Percentiles rank a stretch among this genome's conserved stretches.
Evolutionary conservation across 2,797 vertebrate species (phyloP).

Genomic region (Propithecus perrieri): DNA sequence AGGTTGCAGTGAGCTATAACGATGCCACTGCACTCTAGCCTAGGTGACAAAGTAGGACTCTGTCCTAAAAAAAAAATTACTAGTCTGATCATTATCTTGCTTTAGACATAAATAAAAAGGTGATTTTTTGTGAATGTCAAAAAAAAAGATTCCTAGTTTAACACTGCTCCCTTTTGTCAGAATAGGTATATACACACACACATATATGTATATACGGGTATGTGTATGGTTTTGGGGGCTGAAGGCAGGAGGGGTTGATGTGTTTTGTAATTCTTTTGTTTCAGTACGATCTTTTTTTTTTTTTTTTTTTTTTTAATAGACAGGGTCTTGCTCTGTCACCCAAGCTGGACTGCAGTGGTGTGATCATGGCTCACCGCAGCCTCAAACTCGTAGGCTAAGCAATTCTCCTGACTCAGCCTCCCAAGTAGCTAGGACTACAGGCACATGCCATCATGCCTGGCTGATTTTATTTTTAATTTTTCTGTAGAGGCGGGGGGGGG

Average conservation of each 20-base stretch:
- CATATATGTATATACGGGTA: neutral
- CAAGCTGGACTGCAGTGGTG: neutral
- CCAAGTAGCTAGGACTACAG: too few species aligned
- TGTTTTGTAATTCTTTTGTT: neutral
- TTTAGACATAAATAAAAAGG: neutral
- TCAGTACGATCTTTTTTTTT: neutral
- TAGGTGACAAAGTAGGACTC: neutral
- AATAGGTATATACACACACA: neutral
- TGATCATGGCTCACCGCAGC: neutral
- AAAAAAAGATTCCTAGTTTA: constrained; percentile 9
- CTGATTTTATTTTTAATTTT: neutral
- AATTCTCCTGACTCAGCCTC: too few species aligned
- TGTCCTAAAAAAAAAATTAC: neutral
- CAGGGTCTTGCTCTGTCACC: neutral
- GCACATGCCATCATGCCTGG: too few species aligned
- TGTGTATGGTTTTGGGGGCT: neutral
- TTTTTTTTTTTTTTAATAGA: neutral
- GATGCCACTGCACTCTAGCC: neutral
- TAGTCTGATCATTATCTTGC: neutral
- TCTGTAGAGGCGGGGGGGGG: neutral
- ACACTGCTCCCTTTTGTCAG: constrained; percentile 4
- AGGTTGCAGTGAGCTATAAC: neutral
- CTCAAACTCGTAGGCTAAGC: neutral
- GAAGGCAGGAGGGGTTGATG: neutral
- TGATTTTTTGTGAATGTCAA: neutral